Evolutionary conservation across 2,113 vertebrate genomes (phyloP).

Genomic region (Daboia siamensis): DNA sequence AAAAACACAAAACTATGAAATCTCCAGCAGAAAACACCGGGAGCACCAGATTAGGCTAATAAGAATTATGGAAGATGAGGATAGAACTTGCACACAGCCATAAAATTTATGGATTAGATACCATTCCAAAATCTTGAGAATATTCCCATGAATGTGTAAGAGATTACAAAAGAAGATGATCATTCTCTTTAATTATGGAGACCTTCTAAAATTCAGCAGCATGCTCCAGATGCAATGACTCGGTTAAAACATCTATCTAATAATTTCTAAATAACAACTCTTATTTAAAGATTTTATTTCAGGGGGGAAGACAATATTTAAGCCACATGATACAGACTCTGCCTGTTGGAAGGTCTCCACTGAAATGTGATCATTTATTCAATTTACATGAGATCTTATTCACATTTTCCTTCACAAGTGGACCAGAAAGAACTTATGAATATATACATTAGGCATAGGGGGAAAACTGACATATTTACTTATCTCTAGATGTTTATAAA

Average conservation of each 20-base stretch:
- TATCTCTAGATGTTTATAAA: neutral
- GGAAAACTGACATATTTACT: neutral
- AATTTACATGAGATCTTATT: neutral
- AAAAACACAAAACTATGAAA: neutral
- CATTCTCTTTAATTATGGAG: neutral
- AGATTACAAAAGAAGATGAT: neutral
- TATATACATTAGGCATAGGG: neutral
- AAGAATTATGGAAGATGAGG: neutral
- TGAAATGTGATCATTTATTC: neutral
- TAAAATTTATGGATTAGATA: neutral
- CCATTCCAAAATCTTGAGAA: neutral
- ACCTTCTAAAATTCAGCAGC: neutral
- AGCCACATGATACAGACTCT: neutral
- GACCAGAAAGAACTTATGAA: neutral
- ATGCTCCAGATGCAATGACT: neutral
- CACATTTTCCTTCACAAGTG: neutral
- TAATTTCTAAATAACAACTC: neutral
- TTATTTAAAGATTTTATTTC: neutral
- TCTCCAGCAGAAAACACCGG: neutral
- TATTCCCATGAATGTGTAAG: neutral
- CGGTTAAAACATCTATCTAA: neutral
- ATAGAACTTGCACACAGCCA: neutral
- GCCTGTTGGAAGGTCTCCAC: neutral
- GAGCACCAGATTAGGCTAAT: neutral
- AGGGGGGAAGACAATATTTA: neutral